Base-by-base conservation (phyloP, 1,140 invertebrate species). In the Halyomorpha halys region DNA sequence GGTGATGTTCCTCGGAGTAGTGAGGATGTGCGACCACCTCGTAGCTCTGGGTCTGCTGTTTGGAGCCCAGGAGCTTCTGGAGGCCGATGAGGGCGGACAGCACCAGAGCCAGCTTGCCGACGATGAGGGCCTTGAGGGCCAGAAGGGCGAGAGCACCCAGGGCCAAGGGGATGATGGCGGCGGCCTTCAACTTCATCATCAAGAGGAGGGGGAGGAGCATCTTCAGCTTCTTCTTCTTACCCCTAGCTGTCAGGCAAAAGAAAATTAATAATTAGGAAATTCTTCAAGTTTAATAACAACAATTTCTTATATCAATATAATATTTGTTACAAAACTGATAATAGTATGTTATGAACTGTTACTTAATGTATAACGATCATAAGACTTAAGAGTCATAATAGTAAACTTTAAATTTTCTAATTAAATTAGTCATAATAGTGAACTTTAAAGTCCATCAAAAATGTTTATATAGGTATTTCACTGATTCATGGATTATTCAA, bases 101-200 rank as follows among this genome's bases (percentile, higher is more conserved):
- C 49, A 89, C 80, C 11, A 91, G 79, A 11, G 88, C 85, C 65
- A 90, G 79, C 76, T 91, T 91, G 72, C 86, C 86, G 68, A 90
- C 80, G 54, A 90, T 77, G 60, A 91, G 78, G 18, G 89, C 89
- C 77, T 91, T 91, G 77, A 89, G 84, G 8, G 87, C 87, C 34
- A 89, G 77, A n/a, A 90, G 78, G 11, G 86, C 88, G 61, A 90
- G 79, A 71, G 82, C 85, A 66, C 86, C 88, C 15, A 91, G 78
- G 66, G 83, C 82, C 64, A 90, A 76, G 19, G 87, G 87, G 69
- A 89, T 83, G 27, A 90, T 78, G 19, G 84, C 82, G 62, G 85
- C 85, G 64, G 86, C 85, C 77, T 91, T 91, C 72, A 90, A 73
- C 72, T 89, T 87, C 72, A 89, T 76, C 51, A 90, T 78, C 64